Evolutionary conservation across 1,140 invertebrate genomes (phyloP).

Genomic region (Hyles euphorbiae): DNA sequence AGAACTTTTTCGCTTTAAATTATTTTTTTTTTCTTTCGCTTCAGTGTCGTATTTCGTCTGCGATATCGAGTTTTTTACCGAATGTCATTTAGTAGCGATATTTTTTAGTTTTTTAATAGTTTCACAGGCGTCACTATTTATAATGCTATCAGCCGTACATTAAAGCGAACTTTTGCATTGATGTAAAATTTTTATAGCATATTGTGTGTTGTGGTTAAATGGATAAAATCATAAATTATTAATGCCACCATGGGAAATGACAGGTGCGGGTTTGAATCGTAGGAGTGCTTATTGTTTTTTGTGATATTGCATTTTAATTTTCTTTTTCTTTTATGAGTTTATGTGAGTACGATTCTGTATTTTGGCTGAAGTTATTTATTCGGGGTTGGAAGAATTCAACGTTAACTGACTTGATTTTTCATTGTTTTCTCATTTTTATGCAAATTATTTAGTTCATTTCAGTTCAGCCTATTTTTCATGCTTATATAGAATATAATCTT

Average conservation of each 20-base stretch:
- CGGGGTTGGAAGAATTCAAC: neutral
- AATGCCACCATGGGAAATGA: conserved; percentile 8
- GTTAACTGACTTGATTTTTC: neutral
- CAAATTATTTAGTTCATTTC: no score
- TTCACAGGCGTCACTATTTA: no score
- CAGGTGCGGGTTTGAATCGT: neutral
- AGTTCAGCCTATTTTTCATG: no score
- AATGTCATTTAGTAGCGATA: no score
- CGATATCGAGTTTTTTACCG: conserved; percentile 8
- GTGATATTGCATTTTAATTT: neutral
- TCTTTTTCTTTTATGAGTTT: conserved; percentile 1
- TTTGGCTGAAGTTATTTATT: neutral
- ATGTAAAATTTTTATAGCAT: conserved; percentile 18
- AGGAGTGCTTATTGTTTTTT: neutral
- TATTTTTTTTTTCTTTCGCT: conserved; percentile 12
- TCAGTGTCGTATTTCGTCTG: conserved; percentile 13
- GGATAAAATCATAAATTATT: conserved; percentile 20
- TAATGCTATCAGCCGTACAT: neutral
- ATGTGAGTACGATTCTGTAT: neutral
- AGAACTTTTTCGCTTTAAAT: conserved; percentile 16
- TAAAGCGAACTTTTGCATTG: conserved; percentile 5
- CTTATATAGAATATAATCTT: no score
- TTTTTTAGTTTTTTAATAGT: no score
- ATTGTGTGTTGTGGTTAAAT: conserved; percentile 15
- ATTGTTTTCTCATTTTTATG: neutral